Evolutionary conservation across 2,888 invertebrate species (phyloP), one percentile per base, ranked within the genome.

Genomic region (Sesamia inferens): DNA sequence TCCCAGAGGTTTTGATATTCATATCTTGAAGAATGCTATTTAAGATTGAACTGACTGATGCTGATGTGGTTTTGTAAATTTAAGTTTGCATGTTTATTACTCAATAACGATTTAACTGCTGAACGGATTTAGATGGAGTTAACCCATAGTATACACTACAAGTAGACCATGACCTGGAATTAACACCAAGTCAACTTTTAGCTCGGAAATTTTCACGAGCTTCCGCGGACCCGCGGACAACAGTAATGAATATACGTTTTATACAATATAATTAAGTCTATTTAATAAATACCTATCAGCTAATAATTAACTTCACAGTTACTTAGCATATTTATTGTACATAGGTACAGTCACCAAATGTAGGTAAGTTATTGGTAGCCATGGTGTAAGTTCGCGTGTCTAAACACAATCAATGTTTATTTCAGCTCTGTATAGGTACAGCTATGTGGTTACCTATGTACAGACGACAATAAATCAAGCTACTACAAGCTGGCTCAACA

Each of bases 361-460:
- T 31, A 48, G 66, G 55, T 42, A 47, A 24, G 44, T 62, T 67
- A 73, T 79, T 13, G 24, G 44, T 22, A 51, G 57, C 24, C 7
- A 71, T 61, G 61, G 66, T 24, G 73, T 71, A 66, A 72, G 74
- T 47, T 85, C 24, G 85, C 85, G 81, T 85, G 85, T 67, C 65
- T 72, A 16, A 66, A 74, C 71, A 44, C 65, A 78, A 85, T 82
- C 66, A 73, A 78, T 75, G 70, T 55, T 42, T 22, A 61, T 42
- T 58, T 59, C 59, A 71, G 31, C 42, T 68, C 55, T 57, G 51
- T 68, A 55, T 68, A 31, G 31, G 31, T 31, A 44, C 16, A 51
- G 13, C 62, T 65, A 59, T 44, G 48, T 63, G 58, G 11, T 22
- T 59, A 74, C 66, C 42, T 57, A 68, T 44, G 55, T 44, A n/a